Base-by-base conservation (phyloP, 2,797 vertebrate species). In the Octomys mimax region DNA sequence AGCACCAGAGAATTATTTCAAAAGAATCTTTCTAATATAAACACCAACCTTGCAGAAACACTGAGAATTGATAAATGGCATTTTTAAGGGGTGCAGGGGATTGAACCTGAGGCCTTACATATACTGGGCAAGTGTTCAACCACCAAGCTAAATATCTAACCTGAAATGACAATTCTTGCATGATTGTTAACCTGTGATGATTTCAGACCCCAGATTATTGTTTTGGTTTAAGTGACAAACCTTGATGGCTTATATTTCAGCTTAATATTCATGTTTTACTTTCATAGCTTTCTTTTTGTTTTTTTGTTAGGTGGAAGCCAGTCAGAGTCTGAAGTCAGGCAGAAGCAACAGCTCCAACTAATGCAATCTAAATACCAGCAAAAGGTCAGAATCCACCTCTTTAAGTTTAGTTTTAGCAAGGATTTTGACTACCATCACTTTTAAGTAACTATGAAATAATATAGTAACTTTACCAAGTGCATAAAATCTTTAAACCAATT, bases 351-450 rank as follows among this genome's bases (percentile, higher is more conserved):
- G 22, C 31, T 71, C 80, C 97, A 98, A 11, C 93, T 97, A 26
- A 83, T 89, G 4, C 95, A 95, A 75, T 98, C 98, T 97, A 99
- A 99, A 98, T 97, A 99, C 49, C 98, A 98, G 96, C 99, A 99
- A 98, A 99, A 99, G 99, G 99, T 99, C 97, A 97, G 98, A 96
- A 96, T 96, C 90, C n/a, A 77, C 95, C 94, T 91, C n/a, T 95
- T 91, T 96, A 89, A 78, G 86, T 96, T 95, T 94, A 94, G 95
- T 66, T 97, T 49, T 89, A 68, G 94, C 95, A 94, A 94, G 64
- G 73, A 97, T 95, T 93, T 10, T 7, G 86, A 95, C 19, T 92
- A 46, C 77, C 36, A 42, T 12, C 36, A 94, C 92, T 98, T 97
- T 83, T 94, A 96, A 92, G 52, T 85, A 97, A 89, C 75, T 90